These are phyloP conservation scores for Halichondria panicea DNA, from an alignment of 37 sponge, comb jelly and placozoan genomes.

Conservation along the genomic window DNA sequence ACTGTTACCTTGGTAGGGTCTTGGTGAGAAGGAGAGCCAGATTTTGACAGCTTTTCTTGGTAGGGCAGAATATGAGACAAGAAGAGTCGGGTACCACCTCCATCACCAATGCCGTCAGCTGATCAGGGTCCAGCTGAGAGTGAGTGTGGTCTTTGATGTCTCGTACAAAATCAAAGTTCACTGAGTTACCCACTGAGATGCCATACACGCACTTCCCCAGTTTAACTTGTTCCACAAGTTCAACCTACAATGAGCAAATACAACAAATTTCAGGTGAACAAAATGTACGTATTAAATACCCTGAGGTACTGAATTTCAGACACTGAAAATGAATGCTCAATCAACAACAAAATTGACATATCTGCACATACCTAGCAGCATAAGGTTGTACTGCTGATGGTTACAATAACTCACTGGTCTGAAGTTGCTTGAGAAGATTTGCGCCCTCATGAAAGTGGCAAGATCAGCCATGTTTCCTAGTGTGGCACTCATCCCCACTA, in stretches of 20 bases:
- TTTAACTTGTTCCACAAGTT: conserved; percentile 59
- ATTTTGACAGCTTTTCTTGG: conserved; percentile 91
- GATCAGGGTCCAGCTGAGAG: conserved; percentile 64
- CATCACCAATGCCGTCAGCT: conserved; percentile 60
- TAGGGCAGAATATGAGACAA: conserved; percentile 94
- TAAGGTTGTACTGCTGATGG: too few relatives aligned
- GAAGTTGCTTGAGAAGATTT: conserved; percentile 73
- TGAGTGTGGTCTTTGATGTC: not conserved
- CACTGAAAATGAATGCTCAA: not conserved
- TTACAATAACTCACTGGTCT: conserved; percentile 81
- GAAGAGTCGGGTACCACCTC: conserved; percentile 82
- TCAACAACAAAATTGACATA: not conserved
- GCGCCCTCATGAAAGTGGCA: conserved; percentile 75
- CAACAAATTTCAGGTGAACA: not conserved
- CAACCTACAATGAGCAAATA: conserved; percentile 41
- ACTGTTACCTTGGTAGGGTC: conserved; percentile 46
- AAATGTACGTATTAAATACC: too few relatives aligned
- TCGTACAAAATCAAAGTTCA: conserved; percentile 1
- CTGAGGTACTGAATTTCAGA: too few relatives aligned
- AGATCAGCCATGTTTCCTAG: conserved; percentile 82
- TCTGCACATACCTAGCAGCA: not conserved
- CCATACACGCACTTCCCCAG: conserved; percentile 49
- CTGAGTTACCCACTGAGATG: not conserved
- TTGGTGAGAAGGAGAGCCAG: conserved; percentile 73
- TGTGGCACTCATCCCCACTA: conserved; percentile 97